phyloP scores from a whole-genome alignment of 2,888 invertebrate genomes.

The Drosophila niveifrons region DNA sequence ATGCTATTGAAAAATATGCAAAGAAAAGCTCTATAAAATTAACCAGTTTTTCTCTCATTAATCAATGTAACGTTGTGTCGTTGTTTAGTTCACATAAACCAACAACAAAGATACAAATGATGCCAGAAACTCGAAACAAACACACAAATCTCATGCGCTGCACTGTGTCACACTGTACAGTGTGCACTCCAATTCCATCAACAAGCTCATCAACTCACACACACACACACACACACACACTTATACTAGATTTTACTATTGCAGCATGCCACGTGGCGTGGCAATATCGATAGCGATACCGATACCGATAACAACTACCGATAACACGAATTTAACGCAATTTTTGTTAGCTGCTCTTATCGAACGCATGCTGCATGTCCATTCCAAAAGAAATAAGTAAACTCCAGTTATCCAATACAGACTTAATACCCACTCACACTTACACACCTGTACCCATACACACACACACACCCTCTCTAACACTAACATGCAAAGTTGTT shows the following conservation, averaged over 20 bases:
- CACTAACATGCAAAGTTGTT: slow-evolving; percentile 37
- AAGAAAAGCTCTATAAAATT: slow-evolving; percentile 41
- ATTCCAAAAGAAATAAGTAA: neutral
- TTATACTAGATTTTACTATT: slow-evolving; percentile 25
- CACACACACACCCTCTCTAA: slow-evolving; percentile 3
- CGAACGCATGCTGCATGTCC: slow-evolving; percentile 55
- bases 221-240: slow-evolving; percentile 25
- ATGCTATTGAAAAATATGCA: slow-evolving; percentile 32
- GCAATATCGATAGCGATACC: slow-evolving; percentile 38
- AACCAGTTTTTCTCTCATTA: slow-evolving; percentile 57
- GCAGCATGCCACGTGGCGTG: slow-evolving; percentile 43
- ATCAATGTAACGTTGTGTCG: slow-evolving; percentile 75
- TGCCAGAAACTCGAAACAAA: slow-evolving; percentile 11
- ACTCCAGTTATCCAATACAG: neutral
- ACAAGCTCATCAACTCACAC: slow-evolving; percentile 36
- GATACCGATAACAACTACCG: slow-evolving; percentile 19
- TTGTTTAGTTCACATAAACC: slow-evolving; percentile 68
- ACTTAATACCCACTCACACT: slow-evolving; percentile 5
- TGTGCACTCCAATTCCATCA: slow-evolving; percentile 35
- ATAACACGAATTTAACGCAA: slow-evolving; percentile 43
- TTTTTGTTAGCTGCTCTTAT: slow-evolving; percentile 47
- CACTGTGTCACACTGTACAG: slow-evolving; percentile 28
- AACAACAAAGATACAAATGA: slow-evolving; percentile 50
- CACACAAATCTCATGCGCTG: slow-evolving; percentile 28
- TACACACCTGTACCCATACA: neutral